Base-by-base conservation (phyloP, 2,888 invertebrate species). In the Pseudoips prasinana region DNA sequence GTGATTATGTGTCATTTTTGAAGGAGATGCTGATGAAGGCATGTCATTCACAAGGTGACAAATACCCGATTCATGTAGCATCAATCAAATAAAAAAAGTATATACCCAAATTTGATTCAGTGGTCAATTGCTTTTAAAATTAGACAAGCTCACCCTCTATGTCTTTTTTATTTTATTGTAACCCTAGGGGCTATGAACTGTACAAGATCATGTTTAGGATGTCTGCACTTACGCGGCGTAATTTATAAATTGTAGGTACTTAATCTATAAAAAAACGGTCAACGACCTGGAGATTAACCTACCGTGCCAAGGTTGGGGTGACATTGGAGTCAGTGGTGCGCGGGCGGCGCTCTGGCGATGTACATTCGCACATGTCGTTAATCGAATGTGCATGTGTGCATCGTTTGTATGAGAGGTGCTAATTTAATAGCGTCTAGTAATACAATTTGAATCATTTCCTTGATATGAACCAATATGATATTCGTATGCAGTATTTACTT, bases 301-400 rank as follows among this genome's bases (percentile, higher is more conserved):
- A 61, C 54, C 55, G 46, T 42, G 42, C 37, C 72, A 79, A 80
- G 79, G 78, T 80, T 71, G 61, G 43, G 38, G 54, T 80, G 79
- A 80, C 80, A 72, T 79, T 80, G 78, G 63, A 62, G 18, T 36
- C 50, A 49, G 50, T 38, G 46, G 28, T 68, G 71, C 74, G 72
- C 73, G 46, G 64, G 70, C 74, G 75, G 36, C 36, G 42, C 33
- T 37, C 45, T 29, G 37, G 38, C 43, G 36, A 39, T 52, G 43
- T 44, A 46, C 36, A 45, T 33, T 39, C 34, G 25, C 28, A 31
- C 34, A 8, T 24, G 27, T 8, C 30, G 25, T 18, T 25, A 36
- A 36, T 36, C 37, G 32, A n/a, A 35, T 26, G 17, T 14, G 29
- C 22, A 17, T 19, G 17, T 23, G 26, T 28, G 23, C 33, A 29